Base-by-base conservation (phyloP, 2,888 invertebrate species). In the Drosophila emarginata region DNA sequence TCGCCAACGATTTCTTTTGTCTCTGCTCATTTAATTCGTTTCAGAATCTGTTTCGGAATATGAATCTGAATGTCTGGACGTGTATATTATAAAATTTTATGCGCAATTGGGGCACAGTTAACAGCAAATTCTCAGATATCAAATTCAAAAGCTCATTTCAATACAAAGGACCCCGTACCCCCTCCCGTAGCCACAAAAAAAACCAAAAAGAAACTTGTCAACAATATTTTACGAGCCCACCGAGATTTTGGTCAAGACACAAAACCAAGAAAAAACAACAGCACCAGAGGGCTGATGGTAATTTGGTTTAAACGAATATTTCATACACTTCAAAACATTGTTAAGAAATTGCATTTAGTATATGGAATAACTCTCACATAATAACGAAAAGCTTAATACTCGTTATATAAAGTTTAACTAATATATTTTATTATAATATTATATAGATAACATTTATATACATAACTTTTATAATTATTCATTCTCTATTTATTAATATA, bases 21-120 rank as follows among this genome's bases (percentile, higher is more conserved):
- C 78, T 73, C 67, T 56, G 72, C 62, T 51, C 63, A 59, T 50
- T 54, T 71, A 67, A 72, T 80, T 53, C 54, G 40, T 12, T n/a
- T 39, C 32, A n/a, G 40, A 51, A 36, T 12, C 14, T 9, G 28
- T 18, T 21, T 37, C 3, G 7, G 32, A 67, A 67, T 51, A 21
- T 40, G 45, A 52, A 61, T 61, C 54, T 15, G 21, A 14, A 50
- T 15, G 26, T 4, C 21, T 65, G 65, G 63, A 78, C 68, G 68
- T 69, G 58, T 61, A 79, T 86, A 84, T 88, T 78, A 80, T 87
- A 87, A 86, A 86, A 67, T 80, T 86, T 86, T 86, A 84, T 88
- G 88, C 74, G 72, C 88, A 86, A 88, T 84, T 86, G 75, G 78
- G 68, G 12, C 76, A 80, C 88, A 88, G 88, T 87, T 87, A 88